Conservation (phyloP, 2,888 invertebrate genomes). For the Leptopilina syphax region DNA sequence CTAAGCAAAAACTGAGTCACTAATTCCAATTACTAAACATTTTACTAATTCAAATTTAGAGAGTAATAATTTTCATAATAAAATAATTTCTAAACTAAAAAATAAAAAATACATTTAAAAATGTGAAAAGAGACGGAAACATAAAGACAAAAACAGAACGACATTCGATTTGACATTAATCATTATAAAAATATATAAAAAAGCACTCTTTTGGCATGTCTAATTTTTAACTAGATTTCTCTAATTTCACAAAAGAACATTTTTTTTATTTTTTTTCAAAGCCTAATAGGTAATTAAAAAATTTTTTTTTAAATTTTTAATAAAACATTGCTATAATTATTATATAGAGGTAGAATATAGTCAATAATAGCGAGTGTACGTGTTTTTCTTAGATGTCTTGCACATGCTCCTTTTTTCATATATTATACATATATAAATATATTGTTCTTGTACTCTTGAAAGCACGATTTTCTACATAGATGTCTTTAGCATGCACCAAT, state of each 20-base stretch:
- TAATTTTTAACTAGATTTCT: conserved; percentile 60
- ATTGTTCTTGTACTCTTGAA: conserved; percentile 62
- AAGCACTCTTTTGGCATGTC: conserved; percentile 65
- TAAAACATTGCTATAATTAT: not conserved
- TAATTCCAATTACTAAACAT: too few relatives aligned
- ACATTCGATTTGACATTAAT: conserved; percentile 49
- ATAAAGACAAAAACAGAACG: not conserved
- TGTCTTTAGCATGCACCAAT: conserved; percentile 75
- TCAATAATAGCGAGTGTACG: conserved; percentile 68
- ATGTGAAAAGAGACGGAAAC: not conserved
- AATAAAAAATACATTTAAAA: not conserved
- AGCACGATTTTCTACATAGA: conserved; percentile 69
- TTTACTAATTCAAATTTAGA: too few relatives aligned
- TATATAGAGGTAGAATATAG: conserved; percentile 67
- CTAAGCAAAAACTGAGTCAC: too few relatives aligned
- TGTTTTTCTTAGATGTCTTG: conserved; percentile 75
- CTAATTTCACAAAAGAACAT: conserved; percentile 48
- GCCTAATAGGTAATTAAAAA: conserved; percentile 51
- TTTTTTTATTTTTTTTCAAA: not conserved
- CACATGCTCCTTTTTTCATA: conserved; percentile 69
- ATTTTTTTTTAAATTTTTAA: conserved; percentile 10
- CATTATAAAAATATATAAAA: conserved; percentile 35
- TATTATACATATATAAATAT: too few relatives aligned
- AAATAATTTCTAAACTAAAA: too few relatives aligned
- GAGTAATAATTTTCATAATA: too few relatives aligned